Percentiles rank a stretch among this genome's conserved stretches.
phyloP scores from a whole-genome alignment of 2,888 invertebrate genomes.

The Teleogryllus oceanicus region DNA sequence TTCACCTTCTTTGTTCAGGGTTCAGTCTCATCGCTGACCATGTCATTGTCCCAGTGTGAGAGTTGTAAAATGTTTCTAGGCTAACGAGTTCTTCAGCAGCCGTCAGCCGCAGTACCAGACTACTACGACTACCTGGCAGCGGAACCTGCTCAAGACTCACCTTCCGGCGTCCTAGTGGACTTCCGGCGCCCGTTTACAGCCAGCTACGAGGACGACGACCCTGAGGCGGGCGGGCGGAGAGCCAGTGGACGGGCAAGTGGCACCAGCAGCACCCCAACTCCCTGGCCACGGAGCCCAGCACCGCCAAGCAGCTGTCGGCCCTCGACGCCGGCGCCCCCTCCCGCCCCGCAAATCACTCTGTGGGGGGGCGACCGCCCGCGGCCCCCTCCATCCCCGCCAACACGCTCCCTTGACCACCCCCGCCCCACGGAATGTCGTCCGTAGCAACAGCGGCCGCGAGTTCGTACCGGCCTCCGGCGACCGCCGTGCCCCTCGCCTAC shows the following conservation, averaged over 20 bases:
- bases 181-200: background rate
- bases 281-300: background rate
- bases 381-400: too few relatives aligned
- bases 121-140: background rate
- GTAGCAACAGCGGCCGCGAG: background rate
- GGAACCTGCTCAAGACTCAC: background rate
- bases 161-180: background rate
- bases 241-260: constrained; percentile 57
- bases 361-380: too few relatives aligned
- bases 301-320: too few relatives aligned
- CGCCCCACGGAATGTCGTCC: background rate
- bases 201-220: constrained; percentile 21
- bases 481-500: background rate
- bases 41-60: too few relatives aligned
- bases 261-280: background rate
- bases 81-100: background rate
- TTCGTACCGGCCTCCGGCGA: too few relatives aligned
- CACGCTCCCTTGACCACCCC: background rate
- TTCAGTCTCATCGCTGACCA: too few relatives aligned
- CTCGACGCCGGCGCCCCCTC: too few relatives aligned
- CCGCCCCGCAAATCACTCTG: too few relatives aligned
- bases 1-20: too few relatives aligned
- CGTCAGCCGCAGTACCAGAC: background rate
- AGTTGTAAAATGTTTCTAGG: background rate
- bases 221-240: constrained; percentile 50